Conservation (phyloP, 2,113 vertebrate genomes). For the Felis chaus region DNA sequence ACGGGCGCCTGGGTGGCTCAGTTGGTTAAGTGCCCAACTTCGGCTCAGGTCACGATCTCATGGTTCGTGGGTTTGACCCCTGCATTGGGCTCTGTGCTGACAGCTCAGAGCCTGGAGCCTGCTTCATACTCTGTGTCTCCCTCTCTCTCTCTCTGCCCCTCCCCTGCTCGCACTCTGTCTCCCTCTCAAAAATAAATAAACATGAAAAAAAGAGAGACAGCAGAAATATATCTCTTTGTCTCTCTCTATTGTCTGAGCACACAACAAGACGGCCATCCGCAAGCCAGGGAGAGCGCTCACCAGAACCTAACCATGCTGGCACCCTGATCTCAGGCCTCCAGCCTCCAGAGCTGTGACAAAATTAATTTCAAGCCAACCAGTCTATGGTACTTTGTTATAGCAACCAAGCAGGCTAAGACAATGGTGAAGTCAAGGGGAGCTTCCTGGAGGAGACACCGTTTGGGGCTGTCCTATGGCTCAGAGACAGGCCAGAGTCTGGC, state of each 20-base stretch:
- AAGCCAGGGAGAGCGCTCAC: neutral
- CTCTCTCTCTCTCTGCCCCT: too few species aligned
- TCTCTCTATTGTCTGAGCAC: neutral
- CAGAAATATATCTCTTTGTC: neutral
- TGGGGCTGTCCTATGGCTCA: neutral
- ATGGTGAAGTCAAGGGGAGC: neutral
- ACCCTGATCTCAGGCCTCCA: neutral
- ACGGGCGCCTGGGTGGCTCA: too few species aligned
- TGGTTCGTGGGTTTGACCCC: too few species aligned
- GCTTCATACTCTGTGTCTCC: too few species aligned
- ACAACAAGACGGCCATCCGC: neutral
- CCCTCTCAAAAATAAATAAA: too few species aligned
- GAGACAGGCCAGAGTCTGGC: neutral
- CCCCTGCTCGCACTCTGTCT: too few species aligned
- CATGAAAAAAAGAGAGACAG: neutral
- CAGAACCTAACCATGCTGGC: neutral
- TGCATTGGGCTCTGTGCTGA: too few species aligned
- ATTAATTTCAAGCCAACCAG: accelerated
- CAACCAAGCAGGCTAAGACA: neutral
- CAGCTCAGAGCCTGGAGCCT: too few species aligned
- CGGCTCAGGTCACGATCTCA: too few species aligned
- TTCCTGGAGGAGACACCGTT: neutral
- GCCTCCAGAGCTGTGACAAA: neutral
- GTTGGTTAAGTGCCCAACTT: too few species aligned
- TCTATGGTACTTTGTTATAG: neutral